Base-by-base conservation (phyloP, 2,113 vertebrate species). In the Kryptolebias marmoratus region DNA sequence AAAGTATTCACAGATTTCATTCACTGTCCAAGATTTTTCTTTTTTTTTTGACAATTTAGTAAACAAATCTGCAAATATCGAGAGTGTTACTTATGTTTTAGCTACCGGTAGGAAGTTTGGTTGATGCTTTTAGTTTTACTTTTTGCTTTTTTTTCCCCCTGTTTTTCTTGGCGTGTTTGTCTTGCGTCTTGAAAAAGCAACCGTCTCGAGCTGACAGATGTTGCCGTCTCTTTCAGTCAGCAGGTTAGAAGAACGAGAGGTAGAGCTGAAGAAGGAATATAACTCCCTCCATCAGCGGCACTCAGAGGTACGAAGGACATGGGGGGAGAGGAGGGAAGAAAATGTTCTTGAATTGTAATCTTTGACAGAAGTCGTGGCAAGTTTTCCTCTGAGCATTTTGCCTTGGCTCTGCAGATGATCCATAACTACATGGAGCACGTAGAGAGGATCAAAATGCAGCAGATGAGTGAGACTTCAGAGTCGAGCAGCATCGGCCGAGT, bases 401-500 rank as follows among this genome's bases (percentile, higher is more conserved):
- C 1, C 12, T 73, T 36, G 63, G 69, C 75, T 69, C 31, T 68
- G 2, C 87, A 99, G 97, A 99, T 99, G 97, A 99, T 99, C 82
- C 97, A 99, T 89, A 98, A 98, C 63, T 99, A 98, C 0, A 96
- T 99, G 94, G 97, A 98, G 57, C 96, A 99, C 50, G 98, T 98
- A 0, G 97, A 98, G 83, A 93, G 97, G 53, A 96, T 97, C 88
- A 98, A 98, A 89, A 84, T 97, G 89, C 97, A 98, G 92, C 97
- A 96, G 85, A 94, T 93, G 14, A 87, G 76, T 11, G 93, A 93
- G 57, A 81, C 75, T 1, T 88, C 90, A 1, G 93, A 94, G 31
- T 84, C 74, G 0, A 89, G 88, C 60, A 44, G 83, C 0, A 67
- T 80, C 2, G 77, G 84, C 32, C 69, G 93, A 82, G 67, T 93